Base-by-base conservation (phyloP, 2,113 vertebrate genomes). In the Gorsachius goisagi region DNA sequence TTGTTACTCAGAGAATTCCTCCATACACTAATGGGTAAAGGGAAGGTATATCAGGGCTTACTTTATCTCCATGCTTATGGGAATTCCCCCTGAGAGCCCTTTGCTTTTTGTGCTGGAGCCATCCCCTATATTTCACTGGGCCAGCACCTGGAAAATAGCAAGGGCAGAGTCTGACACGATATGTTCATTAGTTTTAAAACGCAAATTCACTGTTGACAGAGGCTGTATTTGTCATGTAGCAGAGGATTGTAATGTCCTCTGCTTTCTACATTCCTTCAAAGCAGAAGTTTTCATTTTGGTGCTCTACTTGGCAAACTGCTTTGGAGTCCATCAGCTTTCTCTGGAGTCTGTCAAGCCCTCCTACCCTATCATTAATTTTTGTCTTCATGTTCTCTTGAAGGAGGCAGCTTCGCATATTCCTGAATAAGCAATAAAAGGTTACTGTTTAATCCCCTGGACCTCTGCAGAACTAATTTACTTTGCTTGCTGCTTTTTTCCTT, bases 401-500 rank as follows among this genome's bases (percentile, higher is more conserved):
- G 47, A 69, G 21, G 53, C 59, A 82, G 33, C 11, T 63, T 72
- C 62, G 45, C 21, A n/a, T 90, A 55, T 49, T 92, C 56, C 74
- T 75, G 62, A 89, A 63, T 12, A 83, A 95, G 41, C 39, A 82
- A 49, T 66, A 73, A 88, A 69, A 91, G 15, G 15, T 89, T 93
- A 58, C 47, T 21, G 24, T 91, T 86, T 75, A 89, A 83, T 91
- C 52, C 75, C 32, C 56, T 69, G 39, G 85, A 90, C 44, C 41
- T 93, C 72, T 91, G 59, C 82, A 93, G 79, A 97, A 88, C 50
- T 88, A 93, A 96, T 95, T 96, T 96, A 90, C 59, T 92, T 74
- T 74, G 28, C 26, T 95, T 87, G 58, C 50, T 90, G 39, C 13
- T 72, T 95, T 95, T 93, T 86, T 66, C 16, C 9, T 73, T 71